Evolutionary conservation across 2,797 vertebrate genomes (phyloP).

Genomic region (Sitta carolinensis): DNA sequence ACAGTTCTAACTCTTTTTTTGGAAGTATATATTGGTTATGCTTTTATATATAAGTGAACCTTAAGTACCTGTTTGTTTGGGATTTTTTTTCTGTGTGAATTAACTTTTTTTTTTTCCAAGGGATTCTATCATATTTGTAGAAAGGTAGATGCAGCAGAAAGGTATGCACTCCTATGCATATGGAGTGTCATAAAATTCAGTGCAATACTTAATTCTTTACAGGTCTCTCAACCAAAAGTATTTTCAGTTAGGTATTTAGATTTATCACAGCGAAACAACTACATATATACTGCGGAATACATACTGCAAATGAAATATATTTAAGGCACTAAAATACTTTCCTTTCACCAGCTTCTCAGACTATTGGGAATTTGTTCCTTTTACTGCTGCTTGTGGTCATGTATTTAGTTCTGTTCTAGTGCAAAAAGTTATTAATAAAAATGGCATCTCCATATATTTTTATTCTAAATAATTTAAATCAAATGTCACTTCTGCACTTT

Average conservation of each 20-base stretch:
- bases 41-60: neutral
- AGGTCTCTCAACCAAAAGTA: neutral
- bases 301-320: neutral
- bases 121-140: neutral
- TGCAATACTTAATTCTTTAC: neutral
- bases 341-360: neutral
- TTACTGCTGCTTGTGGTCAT: neutral
- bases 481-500: neutral
- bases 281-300: neutral
- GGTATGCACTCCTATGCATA: neutral
- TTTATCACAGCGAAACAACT: neutral
- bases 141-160: neutral
- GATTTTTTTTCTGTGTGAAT: neutral
- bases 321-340: neutral
- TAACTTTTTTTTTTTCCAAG: neutral
- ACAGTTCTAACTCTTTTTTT: neutral
- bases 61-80: neutral
- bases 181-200: neutral
- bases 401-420: neutral
- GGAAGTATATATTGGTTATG: neutral
- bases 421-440: neutral
- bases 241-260: neutral
- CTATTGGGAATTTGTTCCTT: neutral
- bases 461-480: neutral
- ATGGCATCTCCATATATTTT: neutral